Base-by-base conservation (phyloP, 2,888 invertebrate species). In the Sesia bembeciformis region DNA sequence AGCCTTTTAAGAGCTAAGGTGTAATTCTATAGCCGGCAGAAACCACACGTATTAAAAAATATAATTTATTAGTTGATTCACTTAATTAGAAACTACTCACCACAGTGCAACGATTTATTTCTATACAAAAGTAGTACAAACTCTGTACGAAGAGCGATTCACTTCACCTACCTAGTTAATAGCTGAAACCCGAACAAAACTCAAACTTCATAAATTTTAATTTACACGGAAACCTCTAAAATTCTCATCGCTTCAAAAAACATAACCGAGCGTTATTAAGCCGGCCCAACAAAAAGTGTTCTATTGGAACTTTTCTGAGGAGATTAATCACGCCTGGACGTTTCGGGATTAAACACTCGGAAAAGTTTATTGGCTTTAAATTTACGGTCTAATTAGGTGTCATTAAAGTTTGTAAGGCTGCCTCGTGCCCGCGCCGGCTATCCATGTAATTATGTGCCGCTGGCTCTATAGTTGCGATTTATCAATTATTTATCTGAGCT, bases 361-460 rank as follows among this genome's bases (percentile, higher is more conserved):
- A 61, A 68, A 73, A 71, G 70, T 73, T 66, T 74, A 73, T 74
- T 71, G 74, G 72, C 70, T 74, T 73, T 66, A 70, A 74, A 72
- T 74, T 74, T 73, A 72, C 69, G 72, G 68, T 66, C 70, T 71
- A 73, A 74, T 74, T 73, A 74, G 72, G 73, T 73, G 73, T 68
- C 69, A 68, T 73, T 70, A 68, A 72, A 72, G 63, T 74, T 71
- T 65, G 60, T 65, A 62, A 63, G 46, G 46, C 23, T 23, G 46
- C n/a, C 46, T 4, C 46, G 23, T 23, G 23, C 23, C 23, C 23
- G 23, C 23, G 23, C 23, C 23, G 1, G 23, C 23, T 23, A 23
- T 23, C 23, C 1, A 2, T 23, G 23, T 23, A 23, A 23, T 23
- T 23, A 2, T 23, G 23, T 23, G 2, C 23, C 23, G 2, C 23